Evolutionary conservation across 2,888 invertebrate species (phyloP), one percentile per base, ranked within the genome.

Genomic region (Trachelus stipa): DNA sequence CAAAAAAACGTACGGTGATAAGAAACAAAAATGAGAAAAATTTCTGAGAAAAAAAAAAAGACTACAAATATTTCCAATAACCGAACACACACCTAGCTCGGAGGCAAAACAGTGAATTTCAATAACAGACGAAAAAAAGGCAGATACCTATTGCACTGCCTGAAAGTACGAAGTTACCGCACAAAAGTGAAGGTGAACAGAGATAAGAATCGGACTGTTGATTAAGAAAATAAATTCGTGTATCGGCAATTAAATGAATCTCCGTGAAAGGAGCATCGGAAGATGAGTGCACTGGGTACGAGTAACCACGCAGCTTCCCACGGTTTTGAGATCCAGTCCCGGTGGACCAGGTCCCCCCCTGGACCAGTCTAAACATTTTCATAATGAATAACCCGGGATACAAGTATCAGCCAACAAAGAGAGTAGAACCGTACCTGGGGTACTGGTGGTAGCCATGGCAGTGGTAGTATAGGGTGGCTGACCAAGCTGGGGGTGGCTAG

Each of bases 401-500:
- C 40, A 40, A 40, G 40, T 40, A 40, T 40, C 40, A 40, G 15
- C 15, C 40, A 40, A 40, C 40, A 40, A 40, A 15, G 40, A 1
- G 6, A 40, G 40, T 15, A 6, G 15, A 40, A 40, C 40, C 40
- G 6, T 91, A 95, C 95, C 95, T 91, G 92, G 91, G 87, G 92
- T 93, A 88, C 92, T 93, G 86, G 92, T 93, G 87, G 89, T 88
- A 78, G 91, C 91, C 81, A 90, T 90, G 68, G 89, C 88, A 85
- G 89, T 89, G 83, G 90, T 88, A 83, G 94, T 95, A 91, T 95
- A 95, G 82, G 95, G 86, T 79, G 94, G 85, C 93, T 94, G 89
- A 93, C 94, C 92, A 93, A 94, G 85, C 93, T 94, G 86, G 90
- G 92, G 82, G 89, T 92, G 89, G 92, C 85, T 91, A 77, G 86